Percentiles rank a stretch among this genome's conserved stretches.
phyloP scores from a whole-genome alignment of 2,797 vertebrate species.

The Melopsittacus undulatus region DNA sequence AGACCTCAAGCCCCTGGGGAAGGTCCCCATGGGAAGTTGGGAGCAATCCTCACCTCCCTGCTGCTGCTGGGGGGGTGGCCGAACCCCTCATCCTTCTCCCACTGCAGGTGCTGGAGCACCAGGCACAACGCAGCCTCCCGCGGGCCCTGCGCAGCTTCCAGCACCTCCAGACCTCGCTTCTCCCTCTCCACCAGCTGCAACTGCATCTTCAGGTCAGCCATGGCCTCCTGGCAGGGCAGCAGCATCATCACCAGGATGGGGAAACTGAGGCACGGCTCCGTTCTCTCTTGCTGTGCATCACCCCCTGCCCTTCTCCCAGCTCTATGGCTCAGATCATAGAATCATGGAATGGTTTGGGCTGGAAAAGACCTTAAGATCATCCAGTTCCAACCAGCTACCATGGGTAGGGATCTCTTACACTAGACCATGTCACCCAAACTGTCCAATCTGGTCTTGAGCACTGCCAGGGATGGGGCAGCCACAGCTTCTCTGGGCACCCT shows the following conservation, averaged over 20 bases:
- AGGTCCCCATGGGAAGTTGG: neutral
- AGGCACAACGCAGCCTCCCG: conserved; percentile 71
- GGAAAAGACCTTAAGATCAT: neutral
- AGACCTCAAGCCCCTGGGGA: neutral
- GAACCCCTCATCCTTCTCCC: conserved; percentile 67
- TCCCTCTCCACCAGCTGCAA: conserved; percentile 84
- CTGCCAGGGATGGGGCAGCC: too few species aligned
- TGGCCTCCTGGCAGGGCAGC: conserved; percentile 79
- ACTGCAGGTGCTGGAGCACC: conserved; percentile 75
- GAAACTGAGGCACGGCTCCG: neutral
- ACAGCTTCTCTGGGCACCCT: neutral
- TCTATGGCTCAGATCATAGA: neutral
- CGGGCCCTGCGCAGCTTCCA: conserved; percentile 45
- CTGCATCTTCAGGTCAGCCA: conserved; percentile 81
- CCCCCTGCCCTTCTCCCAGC: neutral
- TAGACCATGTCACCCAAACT: neutral
- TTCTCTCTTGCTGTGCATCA: neutral
- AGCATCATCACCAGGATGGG: fast-evolving
- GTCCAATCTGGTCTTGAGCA: neutral
- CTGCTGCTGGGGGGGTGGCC: neutral
- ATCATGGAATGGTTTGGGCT: neutral
- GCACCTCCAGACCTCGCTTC: conserved; percentile 82
- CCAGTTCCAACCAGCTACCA: neutral
- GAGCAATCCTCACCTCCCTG: neutral
- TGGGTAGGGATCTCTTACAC: neutral